Conservation (phyloP, 2,113 vertebrate genomes). For the Edolisoma coerulescens region DNA sequence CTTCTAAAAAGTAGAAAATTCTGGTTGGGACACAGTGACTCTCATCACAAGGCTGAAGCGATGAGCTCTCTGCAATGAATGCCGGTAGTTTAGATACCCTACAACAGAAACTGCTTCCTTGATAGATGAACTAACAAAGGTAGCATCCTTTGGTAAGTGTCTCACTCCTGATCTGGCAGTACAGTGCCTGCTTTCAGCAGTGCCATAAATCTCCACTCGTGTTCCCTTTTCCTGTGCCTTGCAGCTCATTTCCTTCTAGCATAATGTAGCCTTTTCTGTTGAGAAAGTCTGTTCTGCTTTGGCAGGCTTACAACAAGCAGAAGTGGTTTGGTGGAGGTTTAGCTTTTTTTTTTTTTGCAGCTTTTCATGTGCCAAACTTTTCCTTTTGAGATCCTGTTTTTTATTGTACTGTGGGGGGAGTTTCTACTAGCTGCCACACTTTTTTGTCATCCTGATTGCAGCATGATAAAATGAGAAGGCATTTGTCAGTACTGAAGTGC, state of each 20-base stretch:
- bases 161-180: slow-evolving; percentile 37
- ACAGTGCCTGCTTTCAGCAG: slow-evolving; percentile 52
- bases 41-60: neutral
- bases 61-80: neutral
- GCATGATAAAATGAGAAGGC: slow-evolving; percentile 31
- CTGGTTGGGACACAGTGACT: neutral
- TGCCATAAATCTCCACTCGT: slow-evolving; percentile 61
- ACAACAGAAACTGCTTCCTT: neutral
- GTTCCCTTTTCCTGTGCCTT: slow-evolving; percentile 64
- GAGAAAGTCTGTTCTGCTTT: slow-evolving; percentile 58
- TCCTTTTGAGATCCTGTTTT: slow-evolving; percentile 40
- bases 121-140: neutral
- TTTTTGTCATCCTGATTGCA: slow-evolving; percentile 51
- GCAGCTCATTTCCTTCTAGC: slow-evolving; percentile 63
- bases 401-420: neutral
- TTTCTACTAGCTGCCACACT: slow-evolving; percentile 36
- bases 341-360: slow-evolving; percentile 56
- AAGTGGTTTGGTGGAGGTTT: slow-evolving; percentile 57
- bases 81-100: neutral
- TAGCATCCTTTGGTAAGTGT: slow-evolving; percentile 29
- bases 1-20: neutral
- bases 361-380: slow-evolving; percentile 46
- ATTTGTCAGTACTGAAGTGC: slow-evolving; percentile 12
- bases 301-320: slow-evolving; percentile 57
- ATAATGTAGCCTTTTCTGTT: slow-evolving; percentile 65